phyloP scores from a whole-genome alignment of 2,888 invertebrate genomes.

The Cephus pygmeus region DNA sequence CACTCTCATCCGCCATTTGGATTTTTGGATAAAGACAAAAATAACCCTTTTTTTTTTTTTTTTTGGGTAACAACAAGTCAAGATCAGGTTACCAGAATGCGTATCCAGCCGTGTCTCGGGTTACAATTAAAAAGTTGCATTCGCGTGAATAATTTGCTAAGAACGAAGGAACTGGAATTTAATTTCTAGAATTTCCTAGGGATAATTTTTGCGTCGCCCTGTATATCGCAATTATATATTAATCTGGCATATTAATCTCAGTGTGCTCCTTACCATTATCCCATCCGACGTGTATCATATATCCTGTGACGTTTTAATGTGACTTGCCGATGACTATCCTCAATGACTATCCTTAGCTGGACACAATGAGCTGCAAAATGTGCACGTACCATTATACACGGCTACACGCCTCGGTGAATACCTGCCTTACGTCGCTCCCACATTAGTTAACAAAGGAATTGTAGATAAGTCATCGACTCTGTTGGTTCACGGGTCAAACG shows the following conservation, averaged over 20 bases:
- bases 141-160: too few species aligned
- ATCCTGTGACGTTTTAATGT: not conserved
- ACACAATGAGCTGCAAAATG: slow-evolving; percentile 6
- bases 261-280: not conserved
- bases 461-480: slow-evolving; percentile 5
- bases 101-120: too few species aligned
- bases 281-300: not conserved
- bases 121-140: too few species aligned
- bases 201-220: too few species aligned
- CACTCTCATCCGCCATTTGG: not conserved
- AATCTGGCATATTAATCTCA: not conserved
- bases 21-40: not conserved
- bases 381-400: not conserved
- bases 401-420: not conserved
- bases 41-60: too few species aligned
- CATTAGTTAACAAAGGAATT: slow-evolving; percentile 4
- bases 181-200: too few species aligned
- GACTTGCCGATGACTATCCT: not conserved
- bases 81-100: too few species aligned
- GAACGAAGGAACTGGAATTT: too few species aligned
- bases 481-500: not conserved
- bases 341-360: not conserved
- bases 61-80: too few species aligned
- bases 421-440: slow-evolving; percentile 5
- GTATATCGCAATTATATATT: not conserved